Evolutionary conservation across 1,140 invertebrate genomes (phyloP), one percentile per base, ranked within the genome.

Genomic region (Theocolax elegans): DNA sequence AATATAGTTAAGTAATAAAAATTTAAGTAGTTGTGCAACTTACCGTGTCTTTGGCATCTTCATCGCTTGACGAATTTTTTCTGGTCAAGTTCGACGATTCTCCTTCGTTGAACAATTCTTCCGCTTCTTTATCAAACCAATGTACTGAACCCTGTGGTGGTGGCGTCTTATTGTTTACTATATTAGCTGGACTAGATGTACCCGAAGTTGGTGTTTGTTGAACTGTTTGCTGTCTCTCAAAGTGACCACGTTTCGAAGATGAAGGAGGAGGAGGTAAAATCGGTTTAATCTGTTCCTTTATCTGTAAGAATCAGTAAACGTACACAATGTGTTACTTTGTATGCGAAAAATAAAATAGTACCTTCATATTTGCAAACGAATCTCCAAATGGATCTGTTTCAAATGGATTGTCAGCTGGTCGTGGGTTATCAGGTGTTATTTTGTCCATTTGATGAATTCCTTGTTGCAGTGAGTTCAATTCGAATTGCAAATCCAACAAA

Each of bases 401-500:
- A 71, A 88, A 88, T 25, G 85, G 83, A 73, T 90, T 90, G 71
- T 90, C 89, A 2, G 86, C 84, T 13, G 86, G 81, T 72, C 87
- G 86, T 49, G 87, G 87, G 80, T 91, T 90, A 15, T 92, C 92
- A 7, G 93, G 93, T 6, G 93, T 94, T 29, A 94, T 92, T 64
- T 92, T 90, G 79, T 95, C 93, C 89, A 95, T 93, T 80, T 95
- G 93, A 73, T 92, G 91, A 66, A 96, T 91, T 7, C 94, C 94
- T 75, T 95, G 90, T 82, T 97, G 92, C 74, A 99, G 88, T 58
- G 92, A 95, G 74, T 92, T 94, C 62, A 98, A 86, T 87, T 98
- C 96, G 80, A 95, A 93, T 82, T 98, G 95, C 68, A 99, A 86
- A 86, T 98, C 96, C 19, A 99, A 90, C 69, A 99, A 86, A 86